Conservation (phyloP, 2,113 vertebrate species). For the Sinocyclocheilus anophthalmus region DNA sequence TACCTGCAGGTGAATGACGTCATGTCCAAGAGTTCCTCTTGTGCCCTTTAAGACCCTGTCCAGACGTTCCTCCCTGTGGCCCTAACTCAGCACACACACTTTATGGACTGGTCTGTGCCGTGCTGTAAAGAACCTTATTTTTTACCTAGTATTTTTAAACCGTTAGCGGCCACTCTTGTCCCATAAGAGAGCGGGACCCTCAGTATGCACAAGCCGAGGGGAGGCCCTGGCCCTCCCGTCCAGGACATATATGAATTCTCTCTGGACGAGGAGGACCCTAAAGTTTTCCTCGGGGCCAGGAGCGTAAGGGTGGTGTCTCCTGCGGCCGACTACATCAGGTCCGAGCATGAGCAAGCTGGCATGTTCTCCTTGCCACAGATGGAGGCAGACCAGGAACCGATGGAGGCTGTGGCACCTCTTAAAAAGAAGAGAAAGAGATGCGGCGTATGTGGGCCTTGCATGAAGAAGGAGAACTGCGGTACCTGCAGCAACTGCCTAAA, state of each 20-base stretch:
- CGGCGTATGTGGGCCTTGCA: constrained; percentile 81
- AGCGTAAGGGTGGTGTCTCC: constrained; percentile 64
- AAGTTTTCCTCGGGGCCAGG: constrained; percentile 54
- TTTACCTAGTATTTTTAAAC: constrained; percentile 5
- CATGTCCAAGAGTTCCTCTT: constrained; percentile 2
- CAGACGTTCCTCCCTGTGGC: background rate
- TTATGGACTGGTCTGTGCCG: constrained; percentile 44
- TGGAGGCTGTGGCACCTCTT: constrained; percentile 59
- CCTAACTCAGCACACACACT: constrained; percentile 5
- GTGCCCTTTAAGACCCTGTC: background rate
- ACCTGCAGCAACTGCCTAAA: constrained; percentile 85
- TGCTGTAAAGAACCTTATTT: constrained; percentile 13
- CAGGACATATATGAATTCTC: constrained; percentile 66
- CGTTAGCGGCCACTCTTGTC: background rate
- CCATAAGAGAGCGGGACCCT: constrained; percentile 29
- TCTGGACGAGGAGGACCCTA: constrained; percentile 60
- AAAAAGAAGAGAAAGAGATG: constrained; percentile 86
- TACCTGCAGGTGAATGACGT: constrained; percentile 46
- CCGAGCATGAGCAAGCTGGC: constrained; percentile 73
- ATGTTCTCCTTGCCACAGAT: constrained; percentile 65
- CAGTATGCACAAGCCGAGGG: constrained; percentile 66
- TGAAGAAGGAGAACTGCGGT: constrained; percentile 82
- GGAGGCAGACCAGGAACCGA: constrained; percentile 28
- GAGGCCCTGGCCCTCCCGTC: constrained; percentile 43
- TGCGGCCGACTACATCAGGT: constrained; percentile 72